Evolutionary conservation across 2,888 invertebrate genomes (phyloP), one percentile per base, ranked within the genome.

Genomic region (Dolichomitus sp.): DNA sequence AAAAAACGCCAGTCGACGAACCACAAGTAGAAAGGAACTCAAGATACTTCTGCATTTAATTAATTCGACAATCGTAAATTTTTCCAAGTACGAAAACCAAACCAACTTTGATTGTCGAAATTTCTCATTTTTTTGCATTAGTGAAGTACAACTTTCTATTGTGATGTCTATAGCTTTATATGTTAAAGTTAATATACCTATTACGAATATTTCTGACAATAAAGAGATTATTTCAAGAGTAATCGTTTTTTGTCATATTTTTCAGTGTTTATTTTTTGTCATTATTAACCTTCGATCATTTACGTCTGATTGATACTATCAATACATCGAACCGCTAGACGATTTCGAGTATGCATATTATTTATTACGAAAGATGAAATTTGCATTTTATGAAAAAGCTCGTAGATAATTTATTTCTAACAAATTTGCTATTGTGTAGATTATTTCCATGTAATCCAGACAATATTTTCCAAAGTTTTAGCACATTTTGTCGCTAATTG

Each of bases 41-140:
- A 37, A 9, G n/a, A 27, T 42, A 66, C 19, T 63, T 50, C 48
- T 80, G 80, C 84, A 85, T 85, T 85, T 85, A 84, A 54, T 68
- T 42, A 40, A 17, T 14, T 33, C 66, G 70, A 40, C n/a, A 14
- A 76, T 27, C 14, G 52, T 27, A 17, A 40, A 27, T 6, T 42
- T 70, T 42, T 52, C 4, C 11, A 30, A 12, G 23, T 40, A 17
- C 7, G 4, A 19, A n/a, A n/a, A 59, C 40, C 17, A 23, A 69
- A 45, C 23, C 2, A 63, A 45, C 30, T 30, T 19, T 14, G 33
- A 45, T 42, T 52, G 50, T 82, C 37, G 45, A 50, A 61, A 37
- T 17, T 14, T 50, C 14, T 40, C 40, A 52, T 19, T 45, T 37
- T 37, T 33, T 74, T 54, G 57, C 19, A 61, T 19, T 48, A 68